phyloP scores from a whole-genome alignment of 1,140 invertebrate species.

The Papilio xuthus region DNA sequence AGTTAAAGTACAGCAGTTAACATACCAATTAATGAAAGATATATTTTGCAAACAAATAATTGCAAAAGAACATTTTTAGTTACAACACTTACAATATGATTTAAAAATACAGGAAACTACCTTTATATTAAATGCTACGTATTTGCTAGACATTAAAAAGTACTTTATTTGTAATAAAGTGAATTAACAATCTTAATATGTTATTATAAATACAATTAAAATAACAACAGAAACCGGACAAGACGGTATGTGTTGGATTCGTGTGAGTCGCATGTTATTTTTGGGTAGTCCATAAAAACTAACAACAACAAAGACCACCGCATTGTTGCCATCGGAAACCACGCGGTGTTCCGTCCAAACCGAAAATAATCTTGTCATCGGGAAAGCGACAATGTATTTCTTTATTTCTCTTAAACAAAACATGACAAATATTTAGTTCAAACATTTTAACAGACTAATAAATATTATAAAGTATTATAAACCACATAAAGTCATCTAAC shows the following conservation, averaged over 20 bases:
- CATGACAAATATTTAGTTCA: not conserved
- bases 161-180: not conserved
- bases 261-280: slow-evolving; percentile 62
- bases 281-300: slow-evolving; percentile 66
- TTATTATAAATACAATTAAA: slow-evolving; percentile 44
- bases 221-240: slow-evolving; percentile 52
- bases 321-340: slow-evolving; percentile 57
- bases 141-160: not conserved
- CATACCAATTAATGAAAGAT: too few relatives aligned
- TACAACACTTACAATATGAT: too few relatives aligned
- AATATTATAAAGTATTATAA: too few relatives aligned
- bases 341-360: slow-evolving; percentile 61
- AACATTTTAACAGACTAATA: not conserved
- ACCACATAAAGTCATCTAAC: not conserved
- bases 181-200: not conserved
- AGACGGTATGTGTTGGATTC: slow-evolving; percentile 41
- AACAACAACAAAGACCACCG: slow-evolving; percentile 72
- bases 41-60: too few relatives aligned
- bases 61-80: too few relatives aligned
- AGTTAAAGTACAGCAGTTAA: too few relatives aligned
- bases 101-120: too few relatives aligned
- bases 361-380: slow-evolving; percentile 59
- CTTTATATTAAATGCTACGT: too few relatives aligned
- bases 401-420: not conserved
- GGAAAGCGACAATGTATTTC: slow-evolving; percentile 11